Evolutionary conservation across 2,888 invertebrate species (phyloP), one percentile per base, ranked within the genome.

Genomic region (Operophtera brumata): DNA sequence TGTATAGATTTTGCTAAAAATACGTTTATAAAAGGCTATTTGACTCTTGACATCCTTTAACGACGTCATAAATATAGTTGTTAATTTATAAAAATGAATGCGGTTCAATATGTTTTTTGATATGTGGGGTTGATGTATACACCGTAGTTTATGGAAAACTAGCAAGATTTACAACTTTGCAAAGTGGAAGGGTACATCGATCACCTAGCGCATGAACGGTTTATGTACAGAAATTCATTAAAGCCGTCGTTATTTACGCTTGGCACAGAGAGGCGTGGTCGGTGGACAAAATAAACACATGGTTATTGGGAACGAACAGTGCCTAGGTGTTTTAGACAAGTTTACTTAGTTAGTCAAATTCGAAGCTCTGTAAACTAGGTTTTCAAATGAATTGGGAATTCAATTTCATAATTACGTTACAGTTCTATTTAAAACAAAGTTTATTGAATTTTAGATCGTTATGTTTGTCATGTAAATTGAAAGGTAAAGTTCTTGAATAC

Each of bases 231-330:
- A 67, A 67, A 61, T 63, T 65, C 65, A 67, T 67, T 67, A 67
- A 65, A 67, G 55, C 61, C 55, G 57, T 54, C 61, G 56, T 61
- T 62, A 64, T 67, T 63, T 64, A 65, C 65, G 56, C 50, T 45
- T 37, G 47, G 49, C 43, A 40, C 37, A 50, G 57, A 58, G 59
- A 62, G 59, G 57, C 61, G 55, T 48, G 48, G 56, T 9, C 58
- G 64, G 69, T 63, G 66, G 62, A 66, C 73, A 71, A 69, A 69
- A 74, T 71, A 80, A 81, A 82, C 80, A 79, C 60, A 80, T 79
- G 75, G 79, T 71, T 76, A 74, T 78, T 71, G 74, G 72, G 67
- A 65, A 64, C 66, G 61, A 55, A 41, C 42, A 55, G 42, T 50
- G 50, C 50, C 61, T 59, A 59, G 59, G 54, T 51, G 41, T 57